Percentiles rank a stretch among this genome's conserved stretches.
phyloP scores from a whole-genome alignment of 2,888 invertebrate species.

The Aleiodes leptofemur region DNA sequence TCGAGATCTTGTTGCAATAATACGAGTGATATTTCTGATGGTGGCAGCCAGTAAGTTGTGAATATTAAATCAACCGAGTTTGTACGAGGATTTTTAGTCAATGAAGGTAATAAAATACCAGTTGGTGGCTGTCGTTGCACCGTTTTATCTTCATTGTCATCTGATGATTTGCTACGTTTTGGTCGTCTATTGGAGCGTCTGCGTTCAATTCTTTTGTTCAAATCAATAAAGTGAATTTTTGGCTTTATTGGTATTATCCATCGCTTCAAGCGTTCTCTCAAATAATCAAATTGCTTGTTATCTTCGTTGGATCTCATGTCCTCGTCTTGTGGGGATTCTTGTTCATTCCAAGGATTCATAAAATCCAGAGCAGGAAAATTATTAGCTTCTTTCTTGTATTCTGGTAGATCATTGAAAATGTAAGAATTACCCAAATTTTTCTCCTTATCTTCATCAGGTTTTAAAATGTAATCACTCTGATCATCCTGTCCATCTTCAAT shows the following conservation, averaged over 20 bases:
- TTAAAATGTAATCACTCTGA: constrained; percentile 36
- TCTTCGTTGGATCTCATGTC: constrained; percentile 37
- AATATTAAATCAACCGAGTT: constrained; percentile 81
- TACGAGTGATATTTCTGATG: constrained; percentile 78
- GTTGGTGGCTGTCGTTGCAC: constrained; percentile 70
- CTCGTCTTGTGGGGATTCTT: constrained; percentile 25
- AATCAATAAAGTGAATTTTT: constrained; percentile 19
- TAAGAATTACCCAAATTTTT: constrained; percentile 26
- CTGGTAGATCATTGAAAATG: constrained; percentile 26
- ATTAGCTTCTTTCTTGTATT: constrained; percentile 31
- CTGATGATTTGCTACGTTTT: constrained; percentile 59
- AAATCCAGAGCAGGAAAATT: constrained; percentile 26
- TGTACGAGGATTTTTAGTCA: constrained; percentile 75
- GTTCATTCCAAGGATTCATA: constrained; percentile 5
- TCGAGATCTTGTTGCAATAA: constrained; percentile 80
- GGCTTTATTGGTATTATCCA: constrained; percentile 25
- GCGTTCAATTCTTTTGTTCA: constrained; percentile 52
- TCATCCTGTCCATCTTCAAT: constrained; percentile 49
- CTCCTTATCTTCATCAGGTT: constrained; percentile 44
- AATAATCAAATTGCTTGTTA: constrained; percentile 48
- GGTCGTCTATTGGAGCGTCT: constrained; percentile 31
- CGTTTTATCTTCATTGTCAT: constrained; percentile 72
- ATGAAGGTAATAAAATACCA: constrained; percentile 67
- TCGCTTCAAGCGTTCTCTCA: constrained; percentile 7
- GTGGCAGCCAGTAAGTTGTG: constrained; percentile 85